phyloP scores from a whole-genome alignment of 2,113 vertebrate genomes.

The Varanus salvator region DNA sequence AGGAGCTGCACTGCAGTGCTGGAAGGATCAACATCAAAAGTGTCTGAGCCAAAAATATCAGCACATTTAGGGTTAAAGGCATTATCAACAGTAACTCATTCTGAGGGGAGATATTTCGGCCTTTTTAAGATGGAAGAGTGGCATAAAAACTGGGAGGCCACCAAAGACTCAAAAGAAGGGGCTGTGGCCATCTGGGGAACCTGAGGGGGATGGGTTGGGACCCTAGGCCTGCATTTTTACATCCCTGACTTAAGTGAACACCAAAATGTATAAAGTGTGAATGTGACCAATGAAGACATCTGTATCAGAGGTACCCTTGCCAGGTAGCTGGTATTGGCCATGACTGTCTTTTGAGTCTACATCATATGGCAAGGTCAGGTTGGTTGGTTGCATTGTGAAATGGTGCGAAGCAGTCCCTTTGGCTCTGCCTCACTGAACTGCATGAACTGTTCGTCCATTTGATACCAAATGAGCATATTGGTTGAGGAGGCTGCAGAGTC shows the following conservation, averaged over 20 bases:
- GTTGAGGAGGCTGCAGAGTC: neutral
- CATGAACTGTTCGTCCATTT: neutral
- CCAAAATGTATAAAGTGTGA: neutral
- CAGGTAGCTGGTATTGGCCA: neutral
- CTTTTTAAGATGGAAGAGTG: too few species aligned
- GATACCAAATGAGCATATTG: neutral
- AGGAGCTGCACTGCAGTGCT: too few species aligned
- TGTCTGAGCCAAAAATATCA: too few species aligned
- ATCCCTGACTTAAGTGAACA: neutral
- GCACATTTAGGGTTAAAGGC: too few species aligned
- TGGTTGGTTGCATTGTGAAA: neutral
- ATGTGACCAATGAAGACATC: neutral
- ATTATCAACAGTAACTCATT: too few species aligned
- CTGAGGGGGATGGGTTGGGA: neutral
- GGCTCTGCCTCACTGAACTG: rapidly evolving
- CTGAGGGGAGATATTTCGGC: too few species aligned
- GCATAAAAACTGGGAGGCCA: too few species aligned
- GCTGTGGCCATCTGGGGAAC: neutral
- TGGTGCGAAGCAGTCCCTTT: neutral
- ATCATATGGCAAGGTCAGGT: neutral
- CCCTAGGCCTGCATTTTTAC: neutral
- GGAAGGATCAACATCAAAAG: too few species aligned
- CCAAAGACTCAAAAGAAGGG: neutral
- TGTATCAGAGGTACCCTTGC: neutral
- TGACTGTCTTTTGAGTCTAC: neutral